These are phyloP conservation scores for Balanococcus diminutus DNA, from an alignment of 2,888 invertebrate species.

Conservation along the genomic window DNA sequence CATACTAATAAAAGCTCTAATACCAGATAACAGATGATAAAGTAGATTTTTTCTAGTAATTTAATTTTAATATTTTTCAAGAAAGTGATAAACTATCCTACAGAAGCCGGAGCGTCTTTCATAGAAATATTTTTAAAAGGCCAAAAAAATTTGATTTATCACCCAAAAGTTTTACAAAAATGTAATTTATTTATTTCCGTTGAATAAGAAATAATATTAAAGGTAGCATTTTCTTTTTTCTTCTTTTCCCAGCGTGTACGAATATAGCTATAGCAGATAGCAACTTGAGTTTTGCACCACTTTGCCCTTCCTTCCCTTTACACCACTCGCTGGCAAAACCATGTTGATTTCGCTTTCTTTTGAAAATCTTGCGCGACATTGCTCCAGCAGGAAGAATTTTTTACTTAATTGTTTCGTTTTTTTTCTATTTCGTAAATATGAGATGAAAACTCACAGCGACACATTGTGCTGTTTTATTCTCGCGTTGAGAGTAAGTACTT, in stretches of 20 bases:
- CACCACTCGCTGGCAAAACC: neutral
- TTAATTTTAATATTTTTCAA: conserved; percentile 42
- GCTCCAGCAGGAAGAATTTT: neutral
- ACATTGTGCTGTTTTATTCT: neutral
- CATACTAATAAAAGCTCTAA: conserved; percentile 36
- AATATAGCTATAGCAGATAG: neutral
- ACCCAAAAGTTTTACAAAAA: conserved; percentile 36
- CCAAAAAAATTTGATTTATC: conserved; percentile 38
- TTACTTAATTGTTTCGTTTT: conserved; percentile 7
- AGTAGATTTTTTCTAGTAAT: conserved; percentile 39
- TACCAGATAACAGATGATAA: conserved; percentile 41
- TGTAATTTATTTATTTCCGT: conserved; percentile 40
- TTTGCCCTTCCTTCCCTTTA: neutral
- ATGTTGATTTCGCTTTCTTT: conserved; percentile 11
- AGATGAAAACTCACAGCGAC: neutral
- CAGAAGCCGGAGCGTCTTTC: conserved; percentile 22
- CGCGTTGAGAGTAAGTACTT: too few relatives aligned
- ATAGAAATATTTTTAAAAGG: conserved; percentile 37
- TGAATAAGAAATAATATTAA: conserved; percentile 39
- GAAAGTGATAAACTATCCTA: conserved; percentile 39
- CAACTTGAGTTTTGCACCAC: neutral
- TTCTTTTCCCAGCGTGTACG: neutral
- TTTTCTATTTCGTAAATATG: neutral
- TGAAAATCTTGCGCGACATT: neutral
- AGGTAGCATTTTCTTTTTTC: conserved; percentile 20